Conservation (phyloP, 2,888 invertebrate species). For the Chesias legatella region DNA sequence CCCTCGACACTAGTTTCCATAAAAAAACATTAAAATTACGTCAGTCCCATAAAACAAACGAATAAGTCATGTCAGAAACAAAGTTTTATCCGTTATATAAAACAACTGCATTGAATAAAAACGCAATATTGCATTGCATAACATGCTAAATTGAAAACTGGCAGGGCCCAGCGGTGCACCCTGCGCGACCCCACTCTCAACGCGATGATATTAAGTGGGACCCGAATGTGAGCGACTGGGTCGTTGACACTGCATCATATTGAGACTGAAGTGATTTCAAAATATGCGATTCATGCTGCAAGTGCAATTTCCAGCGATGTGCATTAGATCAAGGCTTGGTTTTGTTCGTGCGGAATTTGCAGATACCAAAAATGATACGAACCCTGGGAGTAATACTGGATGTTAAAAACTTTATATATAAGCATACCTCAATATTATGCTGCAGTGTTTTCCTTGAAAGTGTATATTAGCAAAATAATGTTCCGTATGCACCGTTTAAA, state of each 20-base stretch:
- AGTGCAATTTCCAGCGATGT: conserved; percentile 5
- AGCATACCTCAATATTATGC: too few species aligned
- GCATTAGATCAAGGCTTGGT: conserved; percentile 2
- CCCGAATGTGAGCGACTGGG: conserved; percentile 28
- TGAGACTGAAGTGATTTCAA: conserved; percentile 17
- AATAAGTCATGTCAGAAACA: conserved; percentile 29
- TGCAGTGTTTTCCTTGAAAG: too few species aligned
- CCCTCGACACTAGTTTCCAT: too few species aligned
- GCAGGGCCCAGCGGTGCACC: conserved; percentile 32
- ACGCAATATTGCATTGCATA: conserved; percentile 44
- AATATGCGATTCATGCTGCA: conserved; percentile 4
- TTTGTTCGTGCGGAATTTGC: too few species aligned
- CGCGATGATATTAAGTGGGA: conserved; percentile 48
- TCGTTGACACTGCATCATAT: conserved; percentile 22
- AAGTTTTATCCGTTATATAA: conserved; percentile 27
- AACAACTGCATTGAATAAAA: conserved; percentile 43
- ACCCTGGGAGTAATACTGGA: too few species aligned
- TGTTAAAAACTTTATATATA: too few species aligned
- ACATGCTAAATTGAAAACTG: conserved; percentile 49
- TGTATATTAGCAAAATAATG: too few species aligned
- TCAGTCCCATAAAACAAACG: conserved; percentile 6
- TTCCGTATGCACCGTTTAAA: too few species aligned
- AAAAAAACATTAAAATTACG: too few species aligned
- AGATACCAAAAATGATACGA: too few species aligned
- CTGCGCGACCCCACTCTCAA: conserved; percentile 40